Percentiles rank a stretch among this genome's conserved stretches.
phyloP scores from a whole-genome alignment of 2,113 vertebrate species.

The Protobothrops mucrosquamatus region DNA sequence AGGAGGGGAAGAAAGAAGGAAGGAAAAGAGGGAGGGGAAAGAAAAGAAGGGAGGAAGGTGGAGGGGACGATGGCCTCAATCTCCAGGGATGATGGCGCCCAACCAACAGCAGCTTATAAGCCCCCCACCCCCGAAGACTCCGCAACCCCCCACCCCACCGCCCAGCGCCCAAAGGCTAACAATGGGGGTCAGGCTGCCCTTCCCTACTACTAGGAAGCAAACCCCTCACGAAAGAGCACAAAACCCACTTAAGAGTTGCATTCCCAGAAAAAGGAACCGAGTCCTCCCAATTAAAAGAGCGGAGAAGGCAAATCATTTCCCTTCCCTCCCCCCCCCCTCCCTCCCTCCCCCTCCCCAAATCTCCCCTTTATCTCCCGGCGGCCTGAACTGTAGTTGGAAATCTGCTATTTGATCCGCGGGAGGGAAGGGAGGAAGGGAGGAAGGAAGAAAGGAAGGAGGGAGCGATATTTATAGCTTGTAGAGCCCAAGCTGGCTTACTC shows the following conservation, averaged over 20 bases:
- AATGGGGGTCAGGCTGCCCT: neutral
- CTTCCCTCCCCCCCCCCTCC: neutral
- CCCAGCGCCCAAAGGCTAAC: neutral
- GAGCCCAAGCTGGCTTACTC: neutral
- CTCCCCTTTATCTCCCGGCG: neutral
- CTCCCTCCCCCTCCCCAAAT: neutral
- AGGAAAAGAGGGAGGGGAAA: no score
- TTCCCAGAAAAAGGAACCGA: neutral
- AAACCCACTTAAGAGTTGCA: no score
- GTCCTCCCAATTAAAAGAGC: neutral
- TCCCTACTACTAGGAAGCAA: neutral
- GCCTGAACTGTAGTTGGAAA: neutral
- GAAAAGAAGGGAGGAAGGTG: neutral
- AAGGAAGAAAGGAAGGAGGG: no score
- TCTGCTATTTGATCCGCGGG: neutral
- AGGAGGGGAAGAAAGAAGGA: no score
- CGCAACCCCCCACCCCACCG: no score
- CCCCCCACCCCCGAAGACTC: no score
- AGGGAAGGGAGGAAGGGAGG: no score
- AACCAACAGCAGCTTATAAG: neutral
- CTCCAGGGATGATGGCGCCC: neutral
- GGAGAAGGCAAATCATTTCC: neutral
- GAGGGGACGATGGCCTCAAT: neutral
- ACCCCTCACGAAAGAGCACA: neutral
- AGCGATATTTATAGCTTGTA: neutral